A percentile compares a stretch with the other conserved stretches of the same genome.
phyloP scores from a whole-genome alignment of 2,888 invertebrate species.

The Minunthozetes semirufus region DNA sequence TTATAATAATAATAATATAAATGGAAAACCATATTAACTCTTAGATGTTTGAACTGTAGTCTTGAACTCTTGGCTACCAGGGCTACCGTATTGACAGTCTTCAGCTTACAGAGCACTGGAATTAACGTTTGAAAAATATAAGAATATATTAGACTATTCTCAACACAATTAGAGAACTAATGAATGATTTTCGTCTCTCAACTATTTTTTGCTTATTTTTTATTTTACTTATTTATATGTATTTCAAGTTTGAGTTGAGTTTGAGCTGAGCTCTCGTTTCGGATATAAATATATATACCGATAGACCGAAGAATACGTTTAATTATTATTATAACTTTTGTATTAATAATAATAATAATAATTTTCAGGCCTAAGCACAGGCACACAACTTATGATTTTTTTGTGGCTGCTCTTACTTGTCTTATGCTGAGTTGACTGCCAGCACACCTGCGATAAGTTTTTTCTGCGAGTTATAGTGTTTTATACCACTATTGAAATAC shows the following conservation, averaged over 20 bases:
- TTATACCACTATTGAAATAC: conserved; percentile 3
- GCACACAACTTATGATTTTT: conserved; percentile 5
- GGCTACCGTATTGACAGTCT: no score
- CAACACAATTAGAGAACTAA: conserved; percentile 8
- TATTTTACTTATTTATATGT: conserved; percentile 1
- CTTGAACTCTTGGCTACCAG: no score
- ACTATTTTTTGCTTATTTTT: background rate
- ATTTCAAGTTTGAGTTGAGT: background rate
- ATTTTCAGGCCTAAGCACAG: conserved; percentile 14
- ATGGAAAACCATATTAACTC: background rate
- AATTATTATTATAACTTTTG: conserved; percentile 10
- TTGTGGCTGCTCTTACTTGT: background rate
- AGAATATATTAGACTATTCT: no score
- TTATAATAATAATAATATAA: background rate
- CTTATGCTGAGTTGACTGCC: background rate
- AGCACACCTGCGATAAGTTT: conserved; percentile 28
- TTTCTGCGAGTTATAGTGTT: conserved; percentile 4
- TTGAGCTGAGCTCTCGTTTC: background rate
- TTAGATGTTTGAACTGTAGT: no score
- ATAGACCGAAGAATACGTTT: background rate
- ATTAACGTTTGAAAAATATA: no score
- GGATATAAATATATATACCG: background rate
- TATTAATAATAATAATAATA: conserved; percentile 24
- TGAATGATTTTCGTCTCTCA: background rate
- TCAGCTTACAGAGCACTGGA: no score